These are phyloP conservation scores for Fragum fragum DNA, from an alignment of 2,888 invertebrate genomes.

Conservation along the genomic window DNA sequence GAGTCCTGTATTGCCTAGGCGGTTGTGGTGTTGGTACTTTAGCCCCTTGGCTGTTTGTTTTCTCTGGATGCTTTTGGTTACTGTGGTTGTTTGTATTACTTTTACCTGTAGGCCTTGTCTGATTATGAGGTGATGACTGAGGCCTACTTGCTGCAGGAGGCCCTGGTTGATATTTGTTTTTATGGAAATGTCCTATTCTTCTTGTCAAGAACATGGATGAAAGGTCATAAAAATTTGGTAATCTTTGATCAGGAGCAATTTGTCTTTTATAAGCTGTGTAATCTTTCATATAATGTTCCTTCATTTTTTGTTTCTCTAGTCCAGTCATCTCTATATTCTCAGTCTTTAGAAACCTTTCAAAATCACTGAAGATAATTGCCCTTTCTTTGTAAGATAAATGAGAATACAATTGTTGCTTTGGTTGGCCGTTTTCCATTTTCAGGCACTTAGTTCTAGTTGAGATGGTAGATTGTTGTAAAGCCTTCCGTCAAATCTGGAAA, in stretches of 20 bases:
- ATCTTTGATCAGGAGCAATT: slow-evolving; percentile 52
- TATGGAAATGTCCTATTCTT: background rate
- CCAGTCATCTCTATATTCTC: slow-evolving; percentile 62
- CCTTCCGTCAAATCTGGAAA: no score
- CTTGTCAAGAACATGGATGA: slow-evolving; percentile 27
- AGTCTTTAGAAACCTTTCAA: slow-evolving; percentile 59
- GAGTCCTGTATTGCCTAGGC: no score
- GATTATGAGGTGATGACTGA: background rate
- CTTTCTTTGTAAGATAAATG: background rate
- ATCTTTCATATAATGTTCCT: slow-evolving; percentile 54
- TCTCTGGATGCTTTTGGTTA: no score
- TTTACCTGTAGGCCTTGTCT: no score
- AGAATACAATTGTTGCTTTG: no score
- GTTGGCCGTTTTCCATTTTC: no score
- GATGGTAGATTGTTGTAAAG: no score
- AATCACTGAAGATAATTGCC: slow-evolving; percentile 34
- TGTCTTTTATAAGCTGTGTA: slow-evolving; percentile 64
- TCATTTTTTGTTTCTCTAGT: slow-evolving; percentile 47
- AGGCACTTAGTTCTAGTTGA: no score
- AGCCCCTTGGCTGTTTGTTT: no score
- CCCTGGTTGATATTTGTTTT: background rate
- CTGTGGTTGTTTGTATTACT: no score
- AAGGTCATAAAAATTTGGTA: slow-evolving; percentile 49
- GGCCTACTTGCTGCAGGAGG: background rate
- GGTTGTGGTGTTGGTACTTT: no score